phyloP scores from a whole-genome alignment of 2,113 vertebrate species.

The Hirundichthys speculiger region DNA sequence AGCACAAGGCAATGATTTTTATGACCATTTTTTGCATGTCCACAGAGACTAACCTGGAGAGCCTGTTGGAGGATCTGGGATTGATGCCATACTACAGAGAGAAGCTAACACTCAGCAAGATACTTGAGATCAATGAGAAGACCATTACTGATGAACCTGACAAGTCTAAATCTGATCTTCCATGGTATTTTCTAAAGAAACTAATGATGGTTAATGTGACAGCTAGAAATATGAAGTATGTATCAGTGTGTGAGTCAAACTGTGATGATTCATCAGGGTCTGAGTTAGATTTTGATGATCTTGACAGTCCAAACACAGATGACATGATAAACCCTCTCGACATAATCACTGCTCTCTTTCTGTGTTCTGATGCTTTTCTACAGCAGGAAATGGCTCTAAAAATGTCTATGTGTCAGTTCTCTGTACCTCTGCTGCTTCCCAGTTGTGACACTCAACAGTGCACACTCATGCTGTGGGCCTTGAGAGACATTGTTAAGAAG shows the following conservation, averaged over 20 bases:
- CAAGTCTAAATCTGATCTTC: slow-evolving; percentile 43
- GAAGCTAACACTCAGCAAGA: slow-evolving; percentile 51
- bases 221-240: slow-evolving; percentile 51
- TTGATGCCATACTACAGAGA: slow-evolving; percentile 35
- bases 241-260: not conserved
- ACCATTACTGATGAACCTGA: slow-evolving; percentile 53
- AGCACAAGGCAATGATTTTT: no score
- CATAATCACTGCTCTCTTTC: slow-evolving; percentile 78
- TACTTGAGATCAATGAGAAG: slow-evolving; percentile 58
- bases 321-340: slow-evolving; percentile 76
- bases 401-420: slow-evolving; percentile 83
- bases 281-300: not conserved
- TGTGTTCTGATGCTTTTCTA: slow-evolving; percentile 80
- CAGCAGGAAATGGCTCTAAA: slow-evolving; percentile 78
- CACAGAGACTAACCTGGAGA: slow-evolving; percentile 45
- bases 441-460: slow-evolving; percentile 65
- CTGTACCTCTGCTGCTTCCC: slow-evolving; percentile 83
- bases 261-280: not conserved
- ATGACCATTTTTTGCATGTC: not conserved
- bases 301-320: not conserved
- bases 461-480: slow-evolving; percentile 79
- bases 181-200: slow-evolving; percentile 69
- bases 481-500: slow-evolving; percentile 77
- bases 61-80: slow-evolving; percentile 48
- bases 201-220: slow-evolving; percentile 74